These are phyloP conservation scores for Naja naja DNA, from an alignment of 2,113 vertebrate genomes.

Conservation along the genomic window DNA sequence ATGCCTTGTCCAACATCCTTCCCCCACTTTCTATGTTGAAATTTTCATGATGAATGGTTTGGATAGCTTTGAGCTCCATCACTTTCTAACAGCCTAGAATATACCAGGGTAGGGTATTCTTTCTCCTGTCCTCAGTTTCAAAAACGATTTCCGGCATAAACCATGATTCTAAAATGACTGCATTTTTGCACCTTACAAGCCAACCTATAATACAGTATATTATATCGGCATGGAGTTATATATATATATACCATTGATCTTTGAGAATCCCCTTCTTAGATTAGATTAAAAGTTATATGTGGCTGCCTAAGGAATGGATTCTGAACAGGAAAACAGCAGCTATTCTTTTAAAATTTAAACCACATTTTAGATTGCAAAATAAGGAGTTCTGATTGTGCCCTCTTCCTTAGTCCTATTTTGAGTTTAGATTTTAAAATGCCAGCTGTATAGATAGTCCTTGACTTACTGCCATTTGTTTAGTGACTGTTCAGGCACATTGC, in stretches of 20 bases:
- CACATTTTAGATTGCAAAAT: not conserved
- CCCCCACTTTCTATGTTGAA: constrained; percentile 8
- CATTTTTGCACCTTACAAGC: not conserved
- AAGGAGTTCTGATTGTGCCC: not conserved
- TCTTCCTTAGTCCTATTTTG: not conserved
- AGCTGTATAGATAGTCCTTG: not conserved
- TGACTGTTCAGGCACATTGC: not conserved
- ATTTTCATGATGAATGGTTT: constrained; percentile 42
- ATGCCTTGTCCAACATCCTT: not conserved
- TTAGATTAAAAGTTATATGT: not conserved
- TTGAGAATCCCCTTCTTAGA: not conserved
- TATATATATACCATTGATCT: not conserved
- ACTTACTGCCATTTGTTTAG: not conserved
- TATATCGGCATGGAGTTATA: not conserved
- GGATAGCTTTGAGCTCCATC: not conserved
- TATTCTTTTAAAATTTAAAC: not conserved
- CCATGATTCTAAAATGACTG: not conserved
- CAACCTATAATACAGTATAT: not conserved
- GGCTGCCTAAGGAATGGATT: not conserved
- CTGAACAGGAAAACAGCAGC: not conserved
- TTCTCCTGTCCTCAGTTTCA: not conserved
- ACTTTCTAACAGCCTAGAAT: constrained; percentile 3
- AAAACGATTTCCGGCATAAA: not conserved
- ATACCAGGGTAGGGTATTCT: not conserved
- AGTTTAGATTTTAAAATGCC: not conserved